phyloP scores from a whole-genome alignment of 2,797 vertebrate species.

The Rhinophrynus dorsalis region DNA sequence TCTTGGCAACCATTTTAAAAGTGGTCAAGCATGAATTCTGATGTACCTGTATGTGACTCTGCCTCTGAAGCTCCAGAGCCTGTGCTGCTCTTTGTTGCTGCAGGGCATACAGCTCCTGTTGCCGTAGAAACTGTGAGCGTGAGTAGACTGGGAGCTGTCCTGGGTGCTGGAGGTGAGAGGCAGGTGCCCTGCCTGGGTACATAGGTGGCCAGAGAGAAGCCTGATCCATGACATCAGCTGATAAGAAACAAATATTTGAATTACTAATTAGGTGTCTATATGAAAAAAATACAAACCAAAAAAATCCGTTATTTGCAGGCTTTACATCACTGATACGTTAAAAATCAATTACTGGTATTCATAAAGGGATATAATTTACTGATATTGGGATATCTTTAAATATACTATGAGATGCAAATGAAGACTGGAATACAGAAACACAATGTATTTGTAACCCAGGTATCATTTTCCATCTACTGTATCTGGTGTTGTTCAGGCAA shows the following conservation, averaged over 20 bases:
- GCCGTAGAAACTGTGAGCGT: slow-evolving; percentile 90
- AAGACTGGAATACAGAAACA: no score
- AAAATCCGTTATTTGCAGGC: neutral
- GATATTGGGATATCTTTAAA: no score
- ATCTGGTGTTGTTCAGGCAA: no score
- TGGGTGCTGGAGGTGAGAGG: slow-evolving; percentile 92
- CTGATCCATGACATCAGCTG: slow-evolving; percentile 96
- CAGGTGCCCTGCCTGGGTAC: slow-evolving; percentile 86
- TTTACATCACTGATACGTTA: no score
- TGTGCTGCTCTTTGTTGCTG: slow-evolving; percentile 77
- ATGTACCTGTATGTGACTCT: slow-evolving; percentile 64
- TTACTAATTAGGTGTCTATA: no score
- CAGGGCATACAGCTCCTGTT: slow-evolving; percentile 92
- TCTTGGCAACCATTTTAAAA: no score
- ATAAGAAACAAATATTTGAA: fast-evolving
- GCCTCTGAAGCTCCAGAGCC: slow-evolving; percentile 66
- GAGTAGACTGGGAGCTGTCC: slow-evolving; percentile 85
- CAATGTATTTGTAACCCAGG: no score
- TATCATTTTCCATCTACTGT: no score
- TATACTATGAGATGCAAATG: no score
- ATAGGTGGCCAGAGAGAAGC: slow-evolving; percentile 92
- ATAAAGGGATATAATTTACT: no score
- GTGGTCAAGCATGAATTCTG: no score
- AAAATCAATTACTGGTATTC: no score
- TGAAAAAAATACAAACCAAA: neutral